A percentile compares a stretch with the other conserved stretches of the same genome.
phyloP scores from a whole-genome alignment of 2,888 invertebrate species.

The Aspidiotus destructor region DNA sequence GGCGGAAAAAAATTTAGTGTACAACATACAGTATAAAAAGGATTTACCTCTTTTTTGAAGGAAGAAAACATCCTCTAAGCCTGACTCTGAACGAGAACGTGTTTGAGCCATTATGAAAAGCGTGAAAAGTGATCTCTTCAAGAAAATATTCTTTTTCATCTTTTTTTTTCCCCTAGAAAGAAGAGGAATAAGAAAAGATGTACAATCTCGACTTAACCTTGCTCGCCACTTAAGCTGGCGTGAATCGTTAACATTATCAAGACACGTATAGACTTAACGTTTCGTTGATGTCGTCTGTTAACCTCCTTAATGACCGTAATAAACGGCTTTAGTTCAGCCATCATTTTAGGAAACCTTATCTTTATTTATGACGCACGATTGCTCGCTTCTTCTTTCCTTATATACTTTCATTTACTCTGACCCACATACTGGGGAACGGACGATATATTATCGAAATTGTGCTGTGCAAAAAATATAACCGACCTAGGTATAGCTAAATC shows the following conservation, averaged over 20 bases:
- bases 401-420: neutral
- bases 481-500: no score
- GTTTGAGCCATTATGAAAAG: constrained; percentile 8
- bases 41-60: constrained; percentile 8
- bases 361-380: constrained; percentile 14
- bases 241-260: constrained; percentile 13
- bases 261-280: constrained; percentile 5
- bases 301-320: constrained; percentile 14
- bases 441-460: no score
- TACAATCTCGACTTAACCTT: constrained; percentile 9
- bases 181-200: constrained; percentile 4
- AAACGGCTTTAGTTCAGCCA: constrained; percentile 12
- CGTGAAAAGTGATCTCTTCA: constrained; percentile 5
- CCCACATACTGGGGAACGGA: neutral
- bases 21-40: neutral
- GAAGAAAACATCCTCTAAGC: constrained; percentile 9
- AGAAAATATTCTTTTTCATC: neutral
- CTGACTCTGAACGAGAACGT: neutral
- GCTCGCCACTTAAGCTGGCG: constrained; percentile 13
- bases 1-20: no score
- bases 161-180: no score
- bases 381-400: constrained; percentile 1
- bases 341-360: constrained; percentile 14
- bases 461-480: no score
- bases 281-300: constrained; percentile 13